phyloP scores from a whole-genome alignment of 2,888 invertebrate species.

The Caenorhabditis doughertyi region DNA sequence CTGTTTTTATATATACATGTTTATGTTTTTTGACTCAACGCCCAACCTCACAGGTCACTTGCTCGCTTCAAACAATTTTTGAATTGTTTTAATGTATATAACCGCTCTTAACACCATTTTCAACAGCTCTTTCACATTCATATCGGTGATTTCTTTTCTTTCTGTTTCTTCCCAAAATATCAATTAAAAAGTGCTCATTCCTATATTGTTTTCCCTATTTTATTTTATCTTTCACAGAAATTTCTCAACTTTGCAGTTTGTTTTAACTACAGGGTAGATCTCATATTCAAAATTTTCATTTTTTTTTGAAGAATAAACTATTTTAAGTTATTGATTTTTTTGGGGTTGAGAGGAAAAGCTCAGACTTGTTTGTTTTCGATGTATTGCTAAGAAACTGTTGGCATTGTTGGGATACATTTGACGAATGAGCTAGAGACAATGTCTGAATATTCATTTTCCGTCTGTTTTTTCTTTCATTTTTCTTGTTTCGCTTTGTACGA shows the following conservation, averaged over 20 bases:
- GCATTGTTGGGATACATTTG: no score
- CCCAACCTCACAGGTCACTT: conserved; percentile 45
- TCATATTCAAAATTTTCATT: conserved; percentile 35
- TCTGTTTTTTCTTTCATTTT: no score
- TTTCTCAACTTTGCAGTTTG: conserved; percentile 49
- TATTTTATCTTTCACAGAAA: background rate
- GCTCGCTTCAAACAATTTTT: conserved; percentile 14
- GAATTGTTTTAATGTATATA: conserved; percentile 53
- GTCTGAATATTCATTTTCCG: no score
- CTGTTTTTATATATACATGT: background rate
- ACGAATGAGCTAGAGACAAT: no score
- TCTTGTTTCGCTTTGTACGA: no score
- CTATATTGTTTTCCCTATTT: conserved; percentile 6
- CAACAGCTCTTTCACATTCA: conserved; percentile 42
- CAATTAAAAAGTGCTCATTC: conserved; percentile 55
- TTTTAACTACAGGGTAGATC: conserved; percentile 65
- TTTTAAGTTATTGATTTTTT: conserved; percentile 1
- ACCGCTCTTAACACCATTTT: background rate
- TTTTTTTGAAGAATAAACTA: conserved; percentile 23
- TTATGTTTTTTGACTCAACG: conserved; percentile 11
- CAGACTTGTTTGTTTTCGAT: no score
- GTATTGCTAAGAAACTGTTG: no score
- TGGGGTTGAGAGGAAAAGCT: background rate
- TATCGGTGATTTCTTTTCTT: conserved; percentile 57
- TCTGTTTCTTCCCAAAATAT: conserved; percentile 1